Percentiles rank a stretch among this genome's conserved stretches.
These are phyloP conservation scores for Trichopoda pennipes DNA, from an alignment of 2,888 invertebrate species.

Conservation along the genomic window DNA sequence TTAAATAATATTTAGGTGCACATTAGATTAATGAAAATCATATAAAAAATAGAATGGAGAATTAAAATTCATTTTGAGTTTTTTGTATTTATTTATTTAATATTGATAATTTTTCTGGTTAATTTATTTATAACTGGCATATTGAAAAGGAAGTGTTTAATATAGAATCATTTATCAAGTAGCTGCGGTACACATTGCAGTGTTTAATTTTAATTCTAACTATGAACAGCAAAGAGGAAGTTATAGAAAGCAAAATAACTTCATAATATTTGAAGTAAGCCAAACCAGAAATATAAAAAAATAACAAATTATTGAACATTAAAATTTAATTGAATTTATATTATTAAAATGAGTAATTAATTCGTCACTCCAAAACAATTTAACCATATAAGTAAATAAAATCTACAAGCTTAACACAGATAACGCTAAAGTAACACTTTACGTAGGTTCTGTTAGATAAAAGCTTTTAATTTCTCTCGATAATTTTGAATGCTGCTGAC, in stretches of 20 bases:
- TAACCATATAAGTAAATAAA: too few species aligned
- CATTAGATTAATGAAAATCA: slow-evolving; percentile 1
- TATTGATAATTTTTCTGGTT: not conserved
- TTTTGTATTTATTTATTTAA: not conserved
- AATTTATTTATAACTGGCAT: slow-evolving; percentile 5
- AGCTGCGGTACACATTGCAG: not conserved
- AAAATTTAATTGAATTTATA: not conserved
- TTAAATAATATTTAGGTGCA: not conserved
- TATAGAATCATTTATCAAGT: slow-evolving; percentile 11
- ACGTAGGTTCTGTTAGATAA: too few species aligned
- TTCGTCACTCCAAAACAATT: too few species aligned
- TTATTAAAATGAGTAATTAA: not conserved
- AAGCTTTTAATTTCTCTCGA: too few species aligned
- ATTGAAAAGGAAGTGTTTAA: slow-evolving; percentile 22
- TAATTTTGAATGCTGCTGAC: too few species aligned
- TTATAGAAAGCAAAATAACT: not conserved
- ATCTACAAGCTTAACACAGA: too few species aligned
- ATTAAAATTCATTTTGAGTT: slow-evolving; percentile 17
- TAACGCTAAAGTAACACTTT: too few species aligned
- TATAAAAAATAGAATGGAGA: too few species aligned
- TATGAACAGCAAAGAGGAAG: slow-evolving; percentile 19
- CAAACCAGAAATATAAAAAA: not conserved
- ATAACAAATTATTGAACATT: not conserved
- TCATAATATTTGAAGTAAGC: not conserved
- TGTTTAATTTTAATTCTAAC: slow-evolving; percentile 2